Base-by-base conservation (phyloP, 2,888 invertebrate genomes). In the Phortica okadai region DNA sequence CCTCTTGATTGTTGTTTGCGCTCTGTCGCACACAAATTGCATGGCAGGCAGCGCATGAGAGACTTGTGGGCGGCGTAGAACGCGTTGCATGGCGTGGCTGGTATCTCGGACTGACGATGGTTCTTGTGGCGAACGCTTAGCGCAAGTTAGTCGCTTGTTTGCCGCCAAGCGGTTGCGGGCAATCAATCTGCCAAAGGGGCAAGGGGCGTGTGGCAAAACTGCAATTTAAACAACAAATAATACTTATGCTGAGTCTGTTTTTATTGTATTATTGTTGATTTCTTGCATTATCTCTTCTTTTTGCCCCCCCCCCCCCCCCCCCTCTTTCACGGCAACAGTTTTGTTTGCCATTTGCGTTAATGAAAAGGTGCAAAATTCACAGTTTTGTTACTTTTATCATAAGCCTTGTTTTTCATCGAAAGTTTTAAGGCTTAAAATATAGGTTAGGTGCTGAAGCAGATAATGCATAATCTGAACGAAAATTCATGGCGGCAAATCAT, bases 181-280 rank as follows among this genome's bases (percentile, higher is more conserved):
- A 50, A 14, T 8, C 50, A 8, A 16, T 42, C 14, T 4, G 59
- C 58, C 11, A 6, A 54, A 58, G 73, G 33, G 25, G 58, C 11
- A 58, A 33, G 62, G 25, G 66, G 66, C 56, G 62, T 33, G 42
- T 25, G 66, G 42, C 67, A 41, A 41, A n/a, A 41, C 33, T 21
- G 82, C 87, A 87, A 84, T 87, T 87, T 86, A 80, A 85, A 83
- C 88, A 85, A 83, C 88, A 85, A 87, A 85, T 88, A 85, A 87
- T 78, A 86, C 88, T 84, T 14, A 50, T 6, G 50, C 50, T 6
- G 50, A 33, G 33, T 33, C 83, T 84, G 88, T 87, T 86, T 85
- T 85, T 79, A 85, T 87, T 87, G 62, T 8, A 67, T 42, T 67
- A 41, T 42, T 42, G 16, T 74, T 79, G 78, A 79, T 80, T 62